These are phyloP conservation scores for Syritta pipiens DNA, from an alignment of 2,888 invertebrate genomes.

Conservation along the genomic window DNA sequence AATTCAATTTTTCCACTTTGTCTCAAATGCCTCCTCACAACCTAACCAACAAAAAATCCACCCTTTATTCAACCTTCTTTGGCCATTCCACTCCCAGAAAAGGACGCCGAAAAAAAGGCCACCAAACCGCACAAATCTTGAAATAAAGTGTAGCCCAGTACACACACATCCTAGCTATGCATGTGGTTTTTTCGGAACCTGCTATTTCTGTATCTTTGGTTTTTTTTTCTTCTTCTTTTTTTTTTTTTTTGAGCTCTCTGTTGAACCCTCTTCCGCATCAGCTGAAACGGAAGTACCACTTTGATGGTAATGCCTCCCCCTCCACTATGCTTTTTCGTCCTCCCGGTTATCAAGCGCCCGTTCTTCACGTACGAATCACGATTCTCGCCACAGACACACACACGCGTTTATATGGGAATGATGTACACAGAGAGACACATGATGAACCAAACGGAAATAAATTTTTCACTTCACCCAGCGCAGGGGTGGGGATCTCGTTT, in stretches of 20 bases:
- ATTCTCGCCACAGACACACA: background rate
- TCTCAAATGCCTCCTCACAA: slow-evolving; percentile 44
- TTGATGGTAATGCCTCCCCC: slow-evolving; percentile 62
- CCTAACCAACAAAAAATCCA: too few relatives aligned
- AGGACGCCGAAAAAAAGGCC: slow-evolving; percentile 21
- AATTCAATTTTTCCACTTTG: slow-evolving; percentile 47
- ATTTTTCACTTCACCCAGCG: slow-evolving; percentile 55
- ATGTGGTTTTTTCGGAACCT: slow-evolving; percentile 37
- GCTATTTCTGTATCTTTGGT: background rate
- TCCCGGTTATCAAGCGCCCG: slow-evolving; percentile 26
- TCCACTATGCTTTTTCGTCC: slow-evolving; percentile 16
- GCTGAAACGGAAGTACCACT: slow-evolving; percentile 67
- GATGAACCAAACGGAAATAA: slow-evolving; percentile 69
- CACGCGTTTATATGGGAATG: slow-evolving; percentile 4
- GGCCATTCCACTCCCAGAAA: background rate
- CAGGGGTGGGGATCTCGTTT: background rate
- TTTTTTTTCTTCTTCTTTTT: background rate
- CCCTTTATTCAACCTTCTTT: too few relatives aligned
- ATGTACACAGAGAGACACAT: slow-evolving; percentile 55
- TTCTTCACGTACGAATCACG: slow-evolving; percentile 44
- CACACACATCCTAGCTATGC: slow-evolving; percentile 1
- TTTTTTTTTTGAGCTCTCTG: slow-evolving; percentile 26
- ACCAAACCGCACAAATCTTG: slow-evolving; percentile 59
- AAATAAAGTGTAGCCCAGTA: slow-evolving; percentile 31
- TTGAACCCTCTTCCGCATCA: slow-evolving; percentile 66